phyloP scores from a whole-genome alignment of 2,113 vertebrate species.

The Hucho hucho region DNA sequence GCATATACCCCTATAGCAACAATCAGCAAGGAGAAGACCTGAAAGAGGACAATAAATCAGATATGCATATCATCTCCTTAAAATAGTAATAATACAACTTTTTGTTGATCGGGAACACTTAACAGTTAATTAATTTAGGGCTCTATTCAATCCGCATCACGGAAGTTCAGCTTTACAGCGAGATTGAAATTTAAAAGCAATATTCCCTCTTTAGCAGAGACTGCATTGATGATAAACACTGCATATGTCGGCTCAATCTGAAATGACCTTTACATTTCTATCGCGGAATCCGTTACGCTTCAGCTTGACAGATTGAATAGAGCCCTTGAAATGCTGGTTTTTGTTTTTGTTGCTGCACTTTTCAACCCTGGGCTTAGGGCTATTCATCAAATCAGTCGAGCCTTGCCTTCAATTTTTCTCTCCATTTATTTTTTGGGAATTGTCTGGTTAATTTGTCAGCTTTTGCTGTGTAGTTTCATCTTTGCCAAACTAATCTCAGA shows the following conservation, averaged over 20 bases:
- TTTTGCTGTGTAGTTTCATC: not conserved
- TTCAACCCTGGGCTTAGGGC: not conserved
- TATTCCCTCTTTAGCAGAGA: no score
- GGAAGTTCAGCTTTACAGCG: no score
- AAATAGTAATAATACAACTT: no score
- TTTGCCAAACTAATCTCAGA: not conserved
- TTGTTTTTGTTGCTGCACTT: not conserved
- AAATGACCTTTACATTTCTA: no score
- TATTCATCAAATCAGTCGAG: not conserved
- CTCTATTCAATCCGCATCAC: no score
- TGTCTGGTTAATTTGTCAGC: not conserved
- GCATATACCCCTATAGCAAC: slow-evolving; percentile 75
- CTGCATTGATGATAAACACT: no score
- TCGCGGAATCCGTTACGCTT: no score
- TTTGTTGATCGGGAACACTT: no score
- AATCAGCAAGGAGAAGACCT: slow-evolving; percentile 77
- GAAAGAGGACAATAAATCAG: slow-evolving; percentile 16
- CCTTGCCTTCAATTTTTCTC: not conserved
- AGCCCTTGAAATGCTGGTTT: not conserved
- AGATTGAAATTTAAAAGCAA: no score
- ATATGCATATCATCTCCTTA: not conserved
- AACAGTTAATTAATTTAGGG: no score
- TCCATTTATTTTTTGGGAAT: not conserved
- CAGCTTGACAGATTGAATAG: no score
- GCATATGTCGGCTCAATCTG: no score